Percentiles rank a stretch among this genome's conserved stretches.
phyloP scores from a whole-genome alignment of 2,888 invertebrate species.

The Apamea sordens region DNA sequence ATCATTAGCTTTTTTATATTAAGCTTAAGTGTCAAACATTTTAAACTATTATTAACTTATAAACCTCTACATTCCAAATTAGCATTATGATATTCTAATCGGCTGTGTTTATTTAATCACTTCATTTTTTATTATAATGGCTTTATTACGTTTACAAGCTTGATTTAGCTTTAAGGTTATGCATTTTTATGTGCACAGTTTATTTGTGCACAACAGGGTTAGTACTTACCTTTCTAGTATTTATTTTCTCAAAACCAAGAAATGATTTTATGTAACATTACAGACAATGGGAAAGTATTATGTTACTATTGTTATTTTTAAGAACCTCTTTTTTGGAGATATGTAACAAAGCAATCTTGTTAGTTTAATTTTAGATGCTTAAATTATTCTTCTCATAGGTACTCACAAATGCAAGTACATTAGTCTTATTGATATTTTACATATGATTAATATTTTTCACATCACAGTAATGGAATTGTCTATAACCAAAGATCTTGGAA shows the following conservation, averaged over 20 bases:
- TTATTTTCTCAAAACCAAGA: constrained; percentile 51
- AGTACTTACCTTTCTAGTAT: constrained; percentile 65
- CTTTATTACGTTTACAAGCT: constrained; percentile 62
- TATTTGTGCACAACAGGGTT: constrained; percentile 57
- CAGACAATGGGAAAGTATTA: constrained; percentile 57
- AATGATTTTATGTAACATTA: constrained; percentile 52
- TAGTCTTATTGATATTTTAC: constrained; percentile 48
- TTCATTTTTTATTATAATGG: constrained; percentile 65
- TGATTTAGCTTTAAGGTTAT: constrained; percentile 58
- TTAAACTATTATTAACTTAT: constrained; percentile 71
- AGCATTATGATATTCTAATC: constrained; percentile 77
- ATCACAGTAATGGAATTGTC: constrained; percentile 69
- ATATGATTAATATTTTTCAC: constrained; percentile 59
- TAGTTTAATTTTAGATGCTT: constrained; percentile 59
- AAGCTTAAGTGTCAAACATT: constrained; percentile 80
- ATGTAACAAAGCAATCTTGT: constrained; percentile 63
- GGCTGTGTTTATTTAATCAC: constrained; percentile 81
- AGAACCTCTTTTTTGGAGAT: constrained; percentile 63
- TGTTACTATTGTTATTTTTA: constrained; percentile 62
- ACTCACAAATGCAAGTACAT: constrained; percentile 64
- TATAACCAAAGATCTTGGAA: constrained; percentile 77
- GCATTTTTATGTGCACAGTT: constrained; percentile 58
- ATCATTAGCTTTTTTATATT: constrained; percentile 87
- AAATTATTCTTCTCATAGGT: constrained; percentile 53
- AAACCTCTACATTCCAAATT: constrained; percentile 87